Evolutionary conservation across 2,113 vertebrate genomes (phyloP).

Genomic region (Lathamus discolor): DNA sequence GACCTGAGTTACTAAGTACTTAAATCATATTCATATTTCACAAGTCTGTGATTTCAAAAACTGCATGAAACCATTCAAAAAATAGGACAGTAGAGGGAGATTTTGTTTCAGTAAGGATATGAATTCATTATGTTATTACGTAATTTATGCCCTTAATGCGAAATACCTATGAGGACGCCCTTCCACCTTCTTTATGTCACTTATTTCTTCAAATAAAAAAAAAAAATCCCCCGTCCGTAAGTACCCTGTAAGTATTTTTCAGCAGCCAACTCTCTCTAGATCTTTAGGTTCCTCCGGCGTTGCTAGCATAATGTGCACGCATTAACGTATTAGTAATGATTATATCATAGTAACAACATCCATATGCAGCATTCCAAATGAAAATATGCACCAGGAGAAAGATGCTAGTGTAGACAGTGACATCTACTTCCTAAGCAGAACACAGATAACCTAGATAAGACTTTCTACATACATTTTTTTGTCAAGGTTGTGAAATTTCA

Average conservation of each 20-base stretch:
- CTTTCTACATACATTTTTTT: not conserved
- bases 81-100: not conserved
- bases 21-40: not conserved
- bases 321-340: not conserved
- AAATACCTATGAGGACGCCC: not conserved
- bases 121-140: not conserved
- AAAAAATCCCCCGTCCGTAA: not conserved
- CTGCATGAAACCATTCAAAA: not conserved
- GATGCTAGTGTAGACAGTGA: not conserved
- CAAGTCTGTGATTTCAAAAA: not conserved
- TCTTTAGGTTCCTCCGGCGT: not conserved
- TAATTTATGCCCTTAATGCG: not conserved
- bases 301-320: not conserved
- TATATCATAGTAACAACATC: not conserved
- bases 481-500: not conserved
- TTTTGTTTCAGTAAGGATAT: not conserved
- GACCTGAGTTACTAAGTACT: not conserved
- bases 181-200: not conserved
- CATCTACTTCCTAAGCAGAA: not conserved
- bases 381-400: not conserved
- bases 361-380: not conserved
- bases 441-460: not conserved
- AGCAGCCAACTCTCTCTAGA: not conserved
- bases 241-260: not conserved
- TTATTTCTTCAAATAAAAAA: not conserved